Conservation (phyloP, 2,888 invertebrate genomes). For the Nephrotoma guestfalica region DNA sequence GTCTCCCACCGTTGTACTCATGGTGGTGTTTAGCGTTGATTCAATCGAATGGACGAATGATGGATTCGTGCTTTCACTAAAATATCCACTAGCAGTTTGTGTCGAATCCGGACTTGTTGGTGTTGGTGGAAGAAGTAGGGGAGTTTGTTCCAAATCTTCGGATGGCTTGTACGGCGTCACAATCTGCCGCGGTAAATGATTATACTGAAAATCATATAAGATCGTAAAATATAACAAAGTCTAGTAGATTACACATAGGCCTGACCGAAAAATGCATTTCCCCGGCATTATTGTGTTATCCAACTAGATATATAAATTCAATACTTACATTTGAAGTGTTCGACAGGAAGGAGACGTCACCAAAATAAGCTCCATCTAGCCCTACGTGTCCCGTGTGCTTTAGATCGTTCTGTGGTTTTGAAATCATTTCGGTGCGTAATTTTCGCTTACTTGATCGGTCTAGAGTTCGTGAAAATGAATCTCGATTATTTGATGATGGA, state of each 20-base stretch:
- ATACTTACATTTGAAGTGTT: slow-evolving; percentile 29
- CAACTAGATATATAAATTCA: neutral
- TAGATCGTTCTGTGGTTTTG: slow-evolving; percentile 90
- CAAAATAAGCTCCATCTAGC: slow-evolving; percentile 92
- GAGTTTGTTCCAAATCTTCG: slow-evolving; percentile 61
- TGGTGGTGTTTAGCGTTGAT: neutral
- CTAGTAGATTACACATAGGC: neutral
- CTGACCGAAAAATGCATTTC: neutral
- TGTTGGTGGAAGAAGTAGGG: slow-evolving; percentile 40
- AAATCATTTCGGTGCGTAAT: slow-evolving; percentile 84
- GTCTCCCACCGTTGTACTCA: slow-evolving; percentile 18
- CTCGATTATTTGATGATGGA: slow-evolving; percentile 30
- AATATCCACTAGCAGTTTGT: slow-evolving; percentile 32
- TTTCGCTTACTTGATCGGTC: slow-evolving; percentile 48
- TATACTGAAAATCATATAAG: slow-evolving; percentile 36
- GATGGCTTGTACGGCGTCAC: slow-evolving; percentile 82
- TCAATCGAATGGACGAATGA: slow-evolving; percentile 23
- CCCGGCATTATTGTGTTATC: neutral
- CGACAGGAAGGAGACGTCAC: slow-evolving; percentile 60
- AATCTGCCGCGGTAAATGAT: slow-evolving; percentile 73
- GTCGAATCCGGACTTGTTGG: slow-evolving; percentile 32
- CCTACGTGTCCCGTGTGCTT: slow-evolving; percentile 95
- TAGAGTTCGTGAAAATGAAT: slow-evolving; percentile 43
- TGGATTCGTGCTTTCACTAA: slow-evolving; percentile 30
- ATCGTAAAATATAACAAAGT: neutral